phyloP scores from a whole-genome alignment of 1,140 invertebrate species.

The Frieseomelitta varia region DNA sequence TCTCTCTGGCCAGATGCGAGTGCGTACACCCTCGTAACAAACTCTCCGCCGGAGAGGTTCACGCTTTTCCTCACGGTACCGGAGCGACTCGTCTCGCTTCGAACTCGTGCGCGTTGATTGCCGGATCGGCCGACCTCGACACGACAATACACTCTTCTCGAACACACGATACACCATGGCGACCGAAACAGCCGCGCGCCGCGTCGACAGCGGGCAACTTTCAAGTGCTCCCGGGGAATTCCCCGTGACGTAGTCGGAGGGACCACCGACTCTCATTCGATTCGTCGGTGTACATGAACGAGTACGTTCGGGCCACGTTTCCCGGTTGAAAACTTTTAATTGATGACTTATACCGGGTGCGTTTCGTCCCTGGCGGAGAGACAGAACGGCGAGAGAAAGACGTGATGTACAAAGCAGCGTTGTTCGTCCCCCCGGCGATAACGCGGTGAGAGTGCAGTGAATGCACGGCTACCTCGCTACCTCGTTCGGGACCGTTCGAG shows the following conservation, averaged over 20 bases:
- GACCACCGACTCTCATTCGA: neutral
- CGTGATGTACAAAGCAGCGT: too few species aligned
- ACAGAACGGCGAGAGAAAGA: neutral
- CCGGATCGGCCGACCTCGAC: constrained; percentile 72
- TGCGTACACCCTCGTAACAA: constrained; percentile 57
- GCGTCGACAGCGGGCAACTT: constrained; percentile 27
- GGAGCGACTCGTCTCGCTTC: constrained; percentile 65
- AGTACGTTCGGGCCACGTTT: too few species aligned
- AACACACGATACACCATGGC: constrained; percentile 12
- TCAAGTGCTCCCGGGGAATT: constrained; percentile 29
- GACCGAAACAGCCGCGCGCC: neutral
- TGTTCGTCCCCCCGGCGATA: neutral
- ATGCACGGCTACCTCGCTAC: neutral
- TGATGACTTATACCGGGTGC: constrained; percentile 18
- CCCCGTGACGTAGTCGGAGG: neutral
- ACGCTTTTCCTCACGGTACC: constrained; percentile 51
- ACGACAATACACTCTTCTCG: constrained; percentile 78
- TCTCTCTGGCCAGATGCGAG: constrained; percentile 59
- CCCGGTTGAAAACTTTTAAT: constrained; percentile 28
- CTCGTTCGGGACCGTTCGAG: constrained; percentile 24
- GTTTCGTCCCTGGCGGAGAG: neutral
- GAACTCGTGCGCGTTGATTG: constrained; percentile 72
- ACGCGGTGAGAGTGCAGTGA: neutral
- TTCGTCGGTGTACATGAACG: neutral
- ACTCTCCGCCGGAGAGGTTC: constrained; percentile 32